phyloP scores from a whole-genome alignment of 2,888 invertebrate species.

The Nomada fabriciana region DNA sequence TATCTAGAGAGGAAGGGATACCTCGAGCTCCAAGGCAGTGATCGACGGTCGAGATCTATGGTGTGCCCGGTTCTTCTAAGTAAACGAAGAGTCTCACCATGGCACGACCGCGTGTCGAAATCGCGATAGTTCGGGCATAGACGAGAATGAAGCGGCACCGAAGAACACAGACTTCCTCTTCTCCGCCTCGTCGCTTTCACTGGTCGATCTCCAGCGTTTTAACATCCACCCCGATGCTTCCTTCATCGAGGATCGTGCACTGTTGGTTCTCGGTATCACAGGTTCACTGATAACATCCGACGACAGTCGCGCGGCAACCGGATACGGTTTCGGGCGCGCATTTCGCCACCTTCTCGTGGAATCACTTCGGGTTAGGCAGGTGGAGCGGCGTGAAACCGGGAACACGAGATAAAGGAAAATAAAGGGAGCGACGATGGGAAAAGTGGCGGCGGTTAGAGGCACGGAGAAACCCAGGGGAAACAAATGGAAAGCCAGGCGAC shows the following conservation, averaged over 20 bases:
- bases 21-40: constrained; percentile 61
- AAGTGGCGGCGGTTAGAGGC: neutral
- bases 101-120: constrained; percentile 8
- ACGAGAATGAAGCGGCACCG: neutral
- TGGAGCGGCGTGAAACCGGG: neutral
- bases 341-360: constrained; percentile 4
- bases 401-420: neutral
- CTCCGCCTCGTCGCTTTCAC: neutral
- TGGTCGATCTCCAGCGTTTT: neutral
- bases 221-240: neutral
- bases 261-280: constrained; percentile 27
- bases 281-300: constrained; percentile 32
- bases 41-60: constrained; percentile 41
- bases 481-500: neutral
- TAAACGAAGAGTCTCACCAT: neutral
- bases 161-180: neutral
- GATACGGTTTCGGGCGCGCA: constrained; percentile 37
- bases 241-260: neutral
- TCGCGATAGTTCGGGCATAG: neutral
- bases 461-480: neutral
- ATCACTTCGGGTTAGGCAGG: neutral
- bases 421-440: neutral
- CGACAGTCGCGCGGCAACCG: constrained; percentile 19
- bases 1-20: constrained; percentile 20
- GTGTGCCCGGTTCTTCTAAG: neutral